A percentile compares a stretch with the other conserved stretches of the same genome.
phyloP scores from a whole-genome alignment of 1,140 invertebrate genomes.

The Schmidtea mediterranea region DNA sequence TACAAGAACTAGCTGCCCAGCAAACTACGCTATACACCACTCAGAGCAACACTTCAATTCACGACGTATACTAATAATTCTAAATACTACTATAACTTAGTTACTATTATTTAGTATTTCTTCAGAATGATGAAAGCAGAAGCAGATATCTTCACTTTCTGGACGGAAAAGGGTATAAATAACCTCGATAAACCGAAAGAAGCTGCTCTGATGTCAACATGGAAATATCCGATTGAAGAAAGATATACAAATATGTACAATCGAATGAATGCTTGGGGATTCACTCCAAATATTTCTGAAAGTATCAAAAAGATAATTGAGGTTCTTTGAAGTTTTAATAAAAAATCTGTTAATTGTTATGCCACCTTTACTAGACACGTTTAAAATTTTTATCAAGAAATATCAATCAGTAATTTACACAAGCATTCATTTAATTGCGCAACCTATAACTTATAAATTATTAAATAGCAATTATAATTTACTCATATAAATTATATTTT shows the following conservation, averaged over 20 bases:
- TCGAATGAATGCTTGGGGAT: slow-evolving; percentile 61
- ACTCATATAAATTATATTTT: no score
- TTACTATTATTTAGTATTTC: background rate
- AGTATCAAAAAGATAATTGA: slow-evolving; percentile 43
- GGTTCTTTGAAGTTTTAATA: slow-evolving; percentile 2
- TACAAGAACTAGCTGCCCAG: slow-evolving; percentile 56
- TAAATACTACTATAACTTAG: no score
- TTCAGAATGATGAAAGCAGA: background rate
- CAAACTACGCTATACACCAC: slow-evolving; percentile 32
- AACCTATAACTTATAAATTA: no score
- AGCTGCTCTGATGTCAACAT: slow-evolving; percentile 66
- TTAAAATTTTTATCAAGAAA: no score
- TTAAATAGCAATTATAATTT: no score
- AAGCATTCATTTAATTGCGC: no score
- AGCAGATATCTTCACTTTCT: background rate
- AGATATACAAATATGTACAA: slow-evolving; percentile 96
- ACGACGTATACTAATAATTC: background rate
- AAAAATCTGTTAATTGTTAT: no score
- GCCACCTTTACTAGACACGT: no score
- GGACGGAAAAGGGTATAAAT: background rate
- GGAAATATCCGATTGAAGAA: slow-evolving; percentile 91
- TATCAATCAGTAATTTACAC: no score
- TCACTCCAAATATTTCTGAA: slow-evolving; percentile 46
- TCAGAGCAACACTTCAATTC: background rate
- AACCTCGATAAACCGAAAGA: background rate